Evolutionary conservation across 1,140 invertebrate species (phyloP).

Genomic region (Pseudomyrmex gracilis): DNA sequence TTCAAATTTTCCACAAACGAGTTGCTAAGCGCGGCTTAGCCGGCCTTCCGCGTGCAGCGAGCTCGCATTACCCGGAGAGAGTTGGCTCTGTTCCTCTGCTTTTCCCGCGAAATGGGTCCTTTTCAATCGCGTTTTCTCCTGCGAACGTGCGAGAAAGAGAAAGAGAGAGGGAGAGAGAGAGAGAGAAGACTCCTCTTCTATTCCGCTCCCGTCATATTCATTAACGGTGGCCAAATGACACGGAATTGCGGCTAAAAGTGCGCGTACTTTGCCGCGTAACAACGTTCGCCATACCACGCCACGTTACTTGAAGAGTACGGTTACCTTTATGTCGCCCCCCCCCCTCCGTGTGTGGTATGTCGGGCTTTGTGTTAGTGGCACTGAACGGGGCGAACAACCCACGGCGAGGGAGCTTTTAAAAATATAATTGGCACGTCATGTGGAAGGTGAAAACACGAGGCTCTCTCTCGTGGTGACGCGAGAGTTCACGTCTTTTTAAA

Average conservation of each 20-base stretch:
- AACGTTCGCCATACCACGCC: slow-evolving; percentile 12
- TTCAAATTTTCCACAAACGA: slow-evolving; percentile 60
- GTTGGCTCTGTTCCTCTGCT: slow-evolving; percentile 24
- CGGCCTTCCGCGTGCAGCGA: slow-evolving; percentile 13
- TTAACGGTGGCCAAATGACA: slow-evolving; percentile 73
- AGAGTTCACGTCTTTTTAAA: slow-evolving; percentile 40
- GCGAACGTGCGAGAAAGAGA: too few species aligned
- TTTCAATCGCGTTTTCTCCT: slow-evolving; percentile 32
- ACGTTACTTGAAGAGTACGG: slow-evolving; percentile 31
- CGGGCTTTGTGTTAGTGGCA: background rate
- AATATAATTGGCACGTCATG: slow-evolving; percentile 60
- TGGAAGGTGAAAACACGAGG: slow-evolving; percentile 47
- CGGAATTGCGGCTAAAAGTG: slow-evolving; percentile 75
- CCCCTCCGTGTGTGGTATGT: too few species aligned
- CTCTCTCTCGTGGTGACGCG: slow-evolving; percentile 18
- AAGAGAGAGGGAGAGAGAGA: too few species aligned
- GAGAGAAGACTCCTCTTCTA: background rate
- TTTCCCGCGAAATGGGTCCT: slow-evolving; percentile 25
- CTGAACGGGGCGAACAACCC: background rate
- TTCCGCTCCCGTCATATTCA: slow-evolving; percentile 54
- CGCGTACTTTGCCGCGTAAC: slow-evolving; percentile 52
- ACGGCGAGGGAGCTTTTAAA: slow-evolving; percentile 51
- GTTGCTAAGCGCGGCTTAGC: slow-evolving; percentile 56
- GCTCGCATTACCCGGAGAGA: slow-evolving; percentile 25
- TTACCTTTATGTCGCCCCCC: slow-evolving; percentile 7